Percentiles rank a stretch among this genome's conserved stretches.
Conservation (phyloP, 2,888 invertebrate genomes). For the Dolichopus griseipennis region DNA sequence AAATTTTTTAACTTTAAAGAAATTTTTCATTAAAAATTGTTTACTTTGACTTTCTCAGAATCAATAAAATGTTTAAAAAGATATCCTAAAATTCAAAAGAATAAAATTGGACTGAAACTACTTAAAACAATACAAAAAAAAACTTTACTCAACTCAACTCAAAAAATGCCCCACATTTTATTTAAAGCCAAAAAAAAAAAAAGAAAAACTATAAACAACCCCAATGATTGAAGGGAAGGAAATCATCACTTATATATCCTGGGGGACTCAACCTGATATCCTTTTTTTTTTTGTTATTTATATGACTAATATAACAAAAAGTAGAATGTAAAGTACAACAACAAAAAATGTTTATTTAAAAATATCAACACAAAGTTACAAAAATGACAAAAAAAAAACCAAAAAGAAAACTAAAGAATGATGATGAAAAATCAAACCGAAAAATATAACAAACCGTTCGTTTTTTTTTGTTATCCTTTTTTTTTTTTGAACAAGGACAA, state of each 20-base stretch:
- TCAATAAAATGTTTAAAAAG: no score
- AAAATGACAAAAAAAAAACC: background rate
- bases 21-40: no score
- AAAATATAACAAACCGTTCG: background rate
- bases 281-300: background rate
- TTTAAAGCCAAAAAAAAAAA: background rate
- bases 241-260: slow-evolving; percentile 1
- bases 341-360: background rate
- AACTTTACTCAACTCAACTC: background rate
- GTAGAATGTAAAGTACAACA: background rate
- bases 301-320: background rate
- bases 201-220: background rate
- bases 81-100: no score
- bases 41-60: no score
- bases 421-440: background rate
- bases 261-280: background rate
- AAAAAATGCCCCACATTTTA: background rate
- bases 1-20: no score
- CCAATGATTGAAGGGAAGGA: background rate
- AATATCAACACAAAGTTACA: slow-evolving; percentile 11
- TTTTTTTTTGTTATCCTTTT: slow-evolving; percentile 2
- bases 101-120: no score
- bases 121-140: no score
- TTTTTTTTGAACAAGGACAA: background rate
- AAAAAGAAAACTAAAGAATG: background rate